Conservation (phyloP, 2,113 vertebrate genomes). For the Coregonus clupeaformis region DNA sequence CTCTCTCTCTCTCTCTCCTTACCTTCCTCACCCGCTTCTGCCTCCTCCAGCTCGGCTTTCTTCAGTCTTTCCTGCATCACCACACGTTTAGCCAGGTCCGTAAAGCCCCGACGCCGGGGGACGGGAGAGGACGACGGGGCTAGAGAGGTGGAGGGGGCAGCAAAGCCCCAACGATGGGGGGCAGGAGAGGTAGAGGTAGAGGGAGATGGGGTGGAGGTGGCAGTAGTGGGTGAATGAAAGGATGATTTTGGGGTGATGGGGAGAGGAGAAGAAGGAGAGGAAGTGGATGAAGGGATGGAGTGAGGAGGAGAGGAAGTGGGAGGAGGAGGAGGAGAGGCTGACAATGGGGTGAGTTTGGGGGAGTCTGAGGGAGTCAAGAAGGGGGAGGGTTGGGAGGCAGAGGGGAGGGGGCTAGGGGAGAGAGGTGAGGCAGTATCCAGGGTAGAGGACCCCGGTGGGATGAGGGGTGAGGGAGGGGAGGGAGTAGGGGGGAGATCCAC, state of each 20-base stretch:
- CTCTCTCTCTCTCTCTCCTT: no score
- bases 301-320: neutral
- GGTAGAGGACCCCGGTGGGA: neutral
- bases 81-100: conserved; percentile 33
- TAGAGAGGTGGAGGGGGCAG: neutral
- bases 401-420: neutral
- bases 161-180: neutral
- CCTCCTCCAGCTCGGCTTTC: conserved; percentile 27
- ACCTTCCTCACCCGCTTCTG: neutral
- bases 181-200: neutral
- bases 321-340: neutral
- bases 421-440: neutral
- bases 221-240: neutral
- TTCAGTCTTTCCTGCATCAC: conserved; percentile 42
- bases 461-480: neutral
- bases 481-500: neutral
- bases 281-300: neutral
- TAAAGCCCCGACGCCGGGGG: conserved; percentile 17
- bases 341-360: neutral
- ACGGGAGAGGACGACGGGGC: neutral
- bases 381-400: neutral
- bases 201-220: neutral
- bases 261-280: neutral
- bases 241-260: no score
- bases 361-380: neutral